Conservation (phyloP, 2,797 vertebrate species). For the Hippopotamyrus pictus region DNA sequence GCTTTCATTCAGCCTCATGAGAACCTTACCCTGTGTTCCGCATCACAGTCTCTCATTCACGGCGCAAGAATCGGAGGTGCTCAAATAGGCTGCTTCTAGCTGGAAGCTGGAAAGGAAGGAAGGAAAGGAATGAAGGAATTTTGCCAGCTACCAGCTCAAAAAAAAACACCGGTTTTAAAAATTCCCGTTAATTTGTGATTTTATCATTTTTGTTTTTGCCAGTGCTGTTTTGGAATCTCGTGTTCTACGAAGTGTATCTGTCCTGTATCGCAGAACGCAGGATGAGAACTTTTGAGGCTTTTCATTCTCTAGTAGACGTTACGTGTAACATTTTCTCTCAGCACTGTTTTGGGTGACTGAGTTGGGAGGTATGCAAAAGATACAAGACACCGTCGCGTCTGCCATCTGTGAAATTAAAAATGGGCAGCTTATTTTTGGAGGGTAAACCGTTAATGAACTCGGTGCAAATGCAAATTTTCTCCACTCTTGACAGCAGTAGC, state of each 20-base stretch:
- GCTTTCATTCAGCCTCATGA: not conserved
- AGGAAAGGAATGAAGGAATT: not conserved
- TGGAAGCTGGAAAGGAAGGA: not conserved
- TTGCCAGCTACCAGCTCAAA: not conserved
- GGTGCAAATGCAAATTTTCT: not conserved
- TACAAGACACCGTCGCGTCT: not conserved
- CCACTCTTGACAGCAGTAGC: not conserved
- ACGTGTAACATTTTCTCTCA: not conserved
- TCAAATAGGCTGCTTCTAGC: not conserved
- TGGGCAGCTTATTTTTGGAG: not conserved
- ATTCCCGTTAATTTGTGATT: not conserved
- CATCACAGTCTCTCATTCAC: not conserved
- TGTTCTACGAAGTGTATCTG: not conserved
- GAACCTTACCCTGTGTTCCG: not conserved
- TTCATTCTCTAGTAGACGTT: not conserved
- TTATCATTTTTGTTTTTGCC: not conserved
- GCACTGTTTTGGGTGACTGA: not conserved
- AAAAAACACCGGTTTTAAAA: not conserved
- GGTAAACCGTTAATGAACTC: not conserved
- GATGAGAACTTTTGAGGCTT: not conserved
- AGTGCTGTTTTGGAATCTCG: not conserved
- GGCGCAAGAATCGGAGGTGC: not conserved
- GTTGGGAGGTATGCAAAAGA: not conserved
- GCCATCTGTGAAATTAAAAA: not conserved
- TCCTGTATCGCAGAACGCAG: not conserved